phyloP scores from a whole-genome alignment of 37 sponge, comb jelly and placozoan species.

The Tethya wilhelma region DNA sequence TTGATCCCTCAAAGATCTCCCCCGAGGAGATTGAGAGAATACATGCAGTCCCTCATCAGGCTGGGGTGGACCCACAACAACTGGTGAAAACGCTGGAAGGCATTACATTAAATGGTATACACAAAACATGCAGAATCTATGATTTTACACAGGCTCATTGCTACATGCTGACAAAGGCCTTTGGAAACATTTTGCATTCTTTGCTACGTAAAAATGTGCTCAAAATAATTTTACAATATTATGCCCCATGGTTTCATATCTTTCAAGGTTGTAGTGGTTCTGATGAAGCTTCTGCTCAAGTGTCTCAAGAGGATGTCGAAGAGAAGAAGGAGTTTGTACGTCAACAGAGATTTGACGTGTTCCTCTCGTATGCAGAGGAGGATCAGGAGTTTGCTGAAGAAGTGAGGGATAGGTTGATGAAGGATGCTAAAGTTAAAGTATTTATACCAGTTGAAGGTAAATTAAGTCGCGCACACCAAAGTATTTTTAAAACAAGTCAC shows the following conservation, averaged over 20 bases:
- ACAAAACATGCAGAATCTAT: no score
- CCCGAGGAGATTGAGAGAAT: slow-evolving; percentile 5
- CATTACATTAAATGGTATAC: no score
- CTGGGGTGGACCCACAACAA: background rate
- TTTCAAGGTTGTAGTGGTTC: no score
- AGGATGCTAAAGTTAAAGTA: slow-evolving; percentile 11
- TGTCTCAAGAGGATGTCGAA: background rate
- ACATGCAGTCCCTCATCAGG: background rate
- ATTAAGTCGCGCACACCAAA: no score
- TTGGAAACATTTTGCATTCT: no score
- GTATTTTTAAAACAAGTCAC: no score
- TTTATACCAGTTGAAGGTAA: slow-evolving; percentile 55
- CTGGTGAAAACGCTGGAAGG: background rate
- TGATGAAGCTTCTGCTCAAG: no score
- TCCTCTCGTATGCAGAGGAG: slow-evolving; percentile 54
- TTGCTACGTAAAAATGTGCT: no score
- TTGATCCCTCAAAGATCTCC: background rate
- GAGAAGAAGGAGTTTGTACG: background rate
- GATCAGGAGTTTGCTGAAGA: slow-evolving; percentile 72
- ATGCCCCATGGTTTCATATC: no score
- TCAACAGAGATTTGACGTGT: slow-evolving; percentile 52
- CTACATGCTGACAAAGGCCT: no score
- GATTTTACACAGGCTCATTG: no score
- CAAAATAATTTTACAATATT: no score
- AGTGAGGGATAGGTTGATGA: slow-evolving; percentile 19